phyloP scores from a whole-genome alignment of 2,113 vertebrate genomes.

The Romanogobio albipinnatus region DNA sequence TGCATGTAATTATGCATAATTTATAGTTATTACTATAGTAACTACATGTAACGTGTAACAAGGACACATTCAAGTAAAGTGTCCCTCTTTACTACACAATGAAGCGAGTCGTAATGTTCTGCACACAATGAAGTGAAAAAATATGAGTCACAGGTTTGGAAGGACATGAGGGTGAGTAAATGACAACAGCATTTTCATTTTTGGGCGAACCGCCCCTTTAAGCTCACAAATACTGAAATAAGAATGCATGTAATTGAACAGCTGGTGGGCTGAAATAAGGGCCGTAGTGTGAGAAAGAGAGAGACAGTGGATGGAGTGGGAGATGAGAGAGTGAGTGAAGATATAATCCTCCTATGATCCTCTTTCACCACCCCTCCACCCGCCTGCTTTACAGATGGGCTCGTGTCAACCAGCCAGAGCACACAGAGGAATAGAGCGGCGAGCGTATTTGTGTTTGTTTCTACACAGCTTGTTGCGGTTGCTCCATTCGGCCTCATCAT shows the following conservation, averaged over 20 bases:
- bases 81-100: background rate
- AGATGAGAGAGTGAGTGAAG: slow-evolving; percentile 26
- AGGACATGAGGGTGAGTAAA: background rate
- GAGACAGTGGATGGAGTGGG: background rate
- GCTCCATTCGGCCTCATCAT: background rate
- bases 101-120: background rate
- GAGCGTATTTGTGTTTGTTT: background rate
- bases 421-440: background rate
- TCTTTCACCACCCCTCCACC: slow-evolving; percentile 11
- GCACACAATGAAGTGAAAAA: background rate
- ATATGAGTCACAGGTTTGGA: background rate
- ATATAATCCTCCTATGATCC: slow-evolving; percentile 33
- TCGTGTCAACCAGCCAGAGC: background rate
- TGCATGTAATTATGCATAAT: no score
- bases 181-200: background rate
- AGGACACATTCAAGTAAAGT: no score
- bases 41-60: no score
- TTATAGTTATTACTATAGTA: no score
- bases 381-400: slow-evolving; percentile 19
- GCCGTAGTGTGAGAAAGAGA: background rate
- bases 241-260: background rate
- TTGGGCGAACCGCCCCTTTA: no score
- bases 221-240: background rate
- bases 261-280: background rate
- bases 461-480: background rate